Evolutionary conservation across 2,888 invertebrate genomes (phyloP).

Genomic region (Drosophila cracens): DNA sequence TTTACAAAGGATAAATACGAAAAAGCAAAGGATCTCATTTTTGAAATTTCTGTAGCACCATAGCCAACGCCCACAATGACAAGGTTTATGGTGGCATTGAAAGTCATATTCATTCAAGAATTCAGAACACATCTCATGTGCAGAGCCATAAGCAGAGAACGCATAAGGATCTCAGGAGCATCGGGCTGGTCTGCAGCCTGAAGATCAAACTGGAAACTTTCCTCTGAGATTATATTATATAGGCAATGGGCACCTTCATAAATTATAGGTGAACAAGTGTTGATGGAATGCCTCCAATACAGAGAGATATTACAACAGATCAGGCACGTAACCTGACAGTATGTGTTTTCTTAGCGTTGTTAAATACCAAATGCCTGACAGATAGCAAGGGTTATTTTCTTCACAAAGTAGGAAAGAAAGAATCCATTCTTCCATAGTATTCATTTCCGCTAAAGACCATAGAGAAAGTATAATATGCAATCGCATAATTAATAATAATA

Average conservation of each 20-base stretch:
- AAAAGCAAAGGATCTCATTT: neutral
- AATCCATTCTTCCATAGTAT: neutral
- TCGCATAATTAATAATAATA: neutral
- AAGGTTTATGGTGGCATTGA: neutral
- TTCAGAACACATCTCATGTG: neutral
- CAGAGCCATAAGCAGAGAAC: neutral
- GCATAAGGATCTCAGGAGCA: neutral
- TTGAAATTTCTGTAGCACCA: neutral
- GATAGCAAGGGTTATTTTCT: neutral
- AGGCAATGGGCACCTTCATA: neutral
- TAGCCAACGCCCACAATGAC: neutral
- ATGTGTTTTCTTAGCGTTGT: neutral
- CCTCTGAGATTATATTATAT: neutral
- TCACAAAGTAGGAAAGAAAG: neutral
- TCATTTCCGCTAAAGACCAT: too few species aligned
- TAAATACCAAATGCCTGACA: neutral
- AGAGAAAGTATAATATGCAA: neutral
- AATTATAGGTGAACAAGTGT: neutral
- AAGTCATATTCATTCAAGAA: neutral
- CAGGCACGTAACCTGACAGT: neutral
- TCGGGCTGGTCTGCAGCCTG: neutral
- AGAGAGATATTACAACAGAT: neutral
- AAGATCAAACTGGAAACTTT: neutral
- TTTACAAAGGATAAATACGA: neutral
- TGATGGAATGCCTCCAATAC: neutral